These are phyloP conservation scores for Clavelina lepadiformis DNA, from an alignment of 23 tunicate species.

Conservation along the genomic window DNA sequence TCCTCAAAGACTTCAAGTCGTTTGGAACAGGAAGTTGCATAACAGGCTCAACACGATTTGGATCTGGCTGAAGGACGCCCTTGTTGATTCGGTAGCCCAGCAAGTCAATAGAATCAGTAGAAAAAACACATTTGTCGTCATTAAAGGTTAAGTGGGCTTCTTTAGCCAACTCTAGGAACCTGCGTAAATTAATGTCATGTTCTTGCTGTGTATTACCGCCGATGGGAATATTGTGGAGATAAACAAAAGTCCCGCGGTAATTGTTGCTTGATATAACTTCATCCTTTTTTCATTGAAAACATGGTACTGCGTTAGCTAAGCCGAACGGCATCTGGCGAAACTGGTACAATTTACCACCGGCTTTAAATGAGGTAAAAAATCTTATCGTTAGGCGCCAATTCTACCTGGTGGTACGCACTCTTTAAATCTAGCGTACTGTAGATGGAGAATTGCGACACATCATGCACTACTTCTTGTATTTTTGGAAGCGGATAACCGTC, in stretches of 20 bases:
- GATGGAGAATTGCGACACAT: background rate
- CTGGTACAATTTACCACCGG: slow-evolving; percentile 6
- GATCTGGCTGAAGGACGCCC: background rate
- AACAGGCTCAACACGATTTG: slow-evolving; percentile 13
- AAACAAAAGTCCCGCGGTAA: slow-evolving; percentile 1
- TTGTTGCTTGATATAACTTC: background rate
- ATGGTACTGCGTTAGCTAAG: slow-evolving; percentile 9
- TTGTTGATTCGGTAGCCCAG: background rate
- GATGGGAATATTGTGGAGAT: slow-evolving; percentile 5
- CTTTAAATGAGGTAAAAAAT: slow-evolving; percentile 1
- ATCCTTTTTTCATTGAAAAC: slow-evolving; percentile 2
- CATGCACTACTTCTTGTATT: slow-evolving; percentile 1
- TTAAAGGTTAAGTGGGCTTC: slow-evolving; percentile 1
- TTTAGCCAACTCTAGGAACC: slow-evolving; percentile 1
- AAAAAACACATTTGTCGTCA: slow-evolving; percentile 1
- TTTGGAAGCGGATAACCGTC: slow-evolving; percentile 24
- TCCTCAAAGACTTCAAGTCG: background rate
- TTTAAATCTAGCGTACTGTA: slow-evolving; percentile 3
- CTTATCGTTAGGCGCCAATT: background rate
- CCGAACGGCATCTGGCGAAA: slow-evolving; percentile 8
- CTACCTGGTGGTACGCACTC: slow-evolving; percentile 17
- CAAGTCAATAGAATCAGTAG: slow-evolving; percentile 3
- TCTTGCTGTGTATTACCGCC: slow-evolving; percentile 2
- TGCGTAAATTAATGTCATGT: background rate
- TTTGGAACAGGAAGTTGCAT: slow-evolving; percentile 10